phyloP scores from a whole-genome alignment of 2,888 invertebrate species.

The Euproctis similis region DNA sequence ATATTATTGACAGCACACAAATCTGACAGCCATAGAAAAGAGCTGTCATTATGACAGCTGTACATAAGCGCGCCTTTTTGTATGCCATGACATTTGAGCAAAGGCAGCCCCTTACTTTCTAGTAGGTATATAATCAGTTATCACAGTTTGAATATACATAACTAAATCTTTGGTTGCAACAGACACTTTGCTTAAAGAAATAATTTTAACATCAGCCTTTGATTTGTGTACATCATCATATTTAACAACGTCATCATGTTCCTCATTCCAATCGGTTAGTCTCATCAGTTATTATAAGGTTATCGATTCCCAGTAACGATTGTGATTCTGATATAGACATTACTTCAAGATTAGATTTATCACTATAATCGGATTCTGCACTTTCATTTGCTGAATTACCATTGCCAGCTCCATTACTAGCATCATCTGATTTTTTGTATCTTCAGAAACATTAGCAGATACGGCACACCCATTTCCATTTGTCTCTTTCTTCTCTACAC shows the following conservation, averaged over 20 bases:
- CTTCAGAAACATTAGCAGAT: too few species aligned
- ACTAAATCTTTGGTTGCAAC: not conserved
- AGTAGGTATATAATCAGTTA: slow-evolving; percentile 28
- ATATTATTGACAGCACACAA: slow-evolving; percentile 16
- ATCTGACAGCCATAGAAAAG: slow-evolving; percentile 25
- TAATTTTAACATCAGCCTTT: slow-evolving; percentile 2
- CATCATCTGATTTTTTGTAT: too few species aligned
- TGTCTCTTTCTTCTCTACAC: too few species aligned
- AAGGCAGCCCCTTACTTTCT: slow-evolving; percentile 24
- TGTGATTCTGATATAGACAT: slow-evolving; percentile 3
- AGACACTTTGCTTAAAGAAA: slow-evolving; percentile 1
- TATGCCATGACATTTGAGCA: slow-evolving; percentile 42
- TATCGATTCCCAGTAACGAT: not conserved
- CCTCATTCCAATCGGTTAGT: not conserved
- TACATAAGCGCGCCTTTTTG: slow-evolving; percentile 39
- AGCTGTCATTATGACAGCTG: slow-evolving; percentile 35
- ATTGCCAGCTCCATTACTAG: too few species aligned
- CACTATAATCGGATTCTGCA: too few species aligned
- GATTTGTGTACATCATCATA: not conserved
- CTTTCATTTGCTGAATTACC: too few species aligned
- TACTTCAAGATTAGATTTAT: too few species aligned
- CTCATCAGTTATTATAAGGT: not conserved
- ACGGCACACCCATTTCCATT: too few species aligned
- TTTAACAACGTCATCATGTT: not conserved
- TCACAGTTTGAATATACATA: slow-evolving; percentile 9